Evolutionary conservation across 2,797 vertebrate genomes (phyloP).

Genomic region (Lindbergichthys nudifrons): DNA sequence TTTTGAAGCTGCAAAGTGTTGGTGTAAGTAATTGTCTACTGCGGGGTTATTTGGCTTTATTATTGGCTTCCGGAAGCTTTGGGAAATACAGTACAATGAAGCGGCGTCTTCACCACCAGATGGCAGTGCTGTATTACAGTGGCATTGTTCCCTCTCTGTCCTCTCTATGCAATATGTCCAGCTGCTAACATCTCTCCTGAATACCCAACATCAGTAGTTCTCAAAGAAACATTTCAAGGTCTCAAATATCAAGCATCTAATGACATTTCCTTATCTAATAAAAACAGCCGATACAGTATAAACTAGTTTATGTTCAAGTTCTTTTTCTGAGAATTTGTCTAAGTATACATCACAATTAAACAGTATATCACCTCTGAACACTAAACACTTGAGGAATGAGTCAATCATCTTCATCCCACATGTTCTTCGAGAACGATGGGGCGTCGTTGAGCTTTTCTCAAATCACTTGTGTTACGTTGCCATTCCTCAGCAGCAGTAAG

Average conservation of each 20-base stretch:
- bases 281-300: conserved; percentile 25
- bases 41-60: conserved; percentile 31
- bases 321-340: conserved; percentile 34
- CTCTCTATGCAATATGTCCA: conserved; percentile 5
- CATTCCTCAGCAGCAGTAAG: conserved; percentile 47
- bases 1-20: conserved; percentile 28
- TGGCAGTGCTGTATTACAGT: conserved; percentile 63
- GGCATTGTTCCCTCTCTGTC: conserved; percentile 6
- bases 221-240: conserved; percentile 44
- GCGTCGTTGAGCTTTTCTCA: conserved; percentile 29
- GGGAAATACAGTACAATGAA: conserved; percentile 25
- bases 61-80: conserved; percentile 1
- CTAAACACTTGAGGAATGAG: conserved; percentile 31
- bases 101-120: conserved; percentile 57
- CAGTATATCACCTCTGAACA: conserved; percentile 32
- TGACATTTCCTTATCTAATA: conserved; percentile 29
- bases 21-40: not conserved
- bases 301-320: conserved; percentile 58
- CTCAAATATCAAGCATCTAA: conserved; percentile 43
- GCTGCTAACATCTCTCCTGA: conserved; percentile 7
- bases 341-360: conserved; percentile 24
- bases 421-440: conserved; percentile 40
- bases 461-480: conserved; percentile 2
- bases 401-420: conserved; percentile 28
- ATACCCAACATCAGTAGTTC: conserved; percentile 56